Base-by-base conservation (phyloP, 2,888 invertebrate genomes). In the Harpalus rufipes region DNA sequence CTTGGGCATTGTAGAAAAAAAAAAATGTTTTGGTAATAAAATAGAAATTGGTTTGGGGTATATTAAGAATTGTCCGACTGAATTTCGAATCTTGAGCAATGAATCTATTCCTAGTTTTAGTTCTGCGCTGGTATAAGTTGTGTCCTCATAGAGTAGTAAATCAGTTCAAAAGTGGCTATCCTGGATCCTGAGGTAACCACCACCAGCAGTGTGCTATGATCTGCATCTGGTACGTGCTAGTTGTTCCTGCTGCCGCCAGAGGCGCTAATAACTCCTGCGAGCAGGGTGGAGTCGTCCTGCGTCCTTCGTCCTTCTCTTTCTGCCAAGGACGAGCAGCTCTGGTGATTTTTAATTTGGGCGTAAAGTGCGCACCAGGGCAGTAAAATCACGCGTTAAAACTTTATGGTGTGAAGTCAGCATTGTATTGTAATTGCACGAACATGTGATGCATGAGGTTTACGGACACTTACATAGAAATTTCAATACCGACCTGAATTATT, bases 381-480 rank as follows among this genome's bases (percentile, higher is more conserved):
- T 74, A 74, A 74, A 74, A 44, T 44, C 7, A 68, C 14, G 44
- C 72, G 18, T 74, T 74, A 74, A 74, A 74, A 74, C 16, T 74
- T 74, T 74, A 74, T 74, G 44, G 39, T 21, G 63, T 32, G 68
- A 18, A 63, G 63, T 63, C 63, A 18, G 68, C 68, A 39, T 74
- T 74, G 72, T 74, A 41, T 74, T 74, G 72, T 74, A 74, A 74
- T 74, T 74, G 72, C 72, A 16, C 10, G 72, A 41, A 44, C 72
- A 74, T 74, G 72, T 74, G 72, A 16, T 72, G 68, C 68, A 41
- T 1, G 1, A 39, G 44, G 44, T 51, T 51, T 51, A 51, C 44
- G 44, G 44, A 51, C 44, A 51, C 44, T 51, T 51, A 51, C 44
- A 8, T 12, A 12, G 10, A 12, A 8, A 51, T 51, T 51, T 51